Base-by-base conservation (phyloP, 2,888 invertebrate species). In the Callinectes sapidus region DNA sequence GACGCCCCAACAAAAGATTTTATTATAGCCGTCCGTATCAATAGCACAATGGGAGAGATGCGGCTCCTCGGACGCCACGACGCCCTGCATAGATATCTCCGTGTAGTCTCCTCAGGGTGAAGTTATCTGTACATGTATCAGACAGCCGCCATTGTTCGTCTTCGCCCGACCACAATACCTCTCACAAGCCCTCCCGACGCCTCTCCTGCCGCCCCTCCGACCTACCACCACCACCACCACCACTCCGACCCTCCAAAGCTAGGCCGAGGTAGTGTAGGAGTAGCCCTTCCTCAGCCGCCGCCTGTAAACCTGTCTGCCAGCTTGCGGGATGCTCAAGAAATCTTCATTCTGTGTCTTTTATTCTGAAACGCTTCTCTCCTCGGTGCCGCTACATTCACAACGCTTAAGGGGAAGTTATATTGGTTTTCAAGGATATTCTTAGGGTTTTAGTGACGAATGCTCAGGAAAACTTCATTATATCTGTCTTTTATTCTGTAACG, bases 121-220 rank as follows among this genome's bases (percentile, higher is more conserved):
- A 81, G 90, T 81, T 90, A 90, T 90, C 90, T 90, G 32, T 42
- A 85, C 85, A 55, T 86, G 85, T 90, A 90, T 90, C 90, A 32
- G 90, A 61, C 90, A 90, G 90, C 28, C 48, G 85, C 90, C 85
- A 90, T 90, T 90, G 90, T 90, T 90, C 90, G 32, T n/a, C 71
- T 39, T 48, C 71, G 35, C 54, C 55, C 14, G 85, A 90, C 48
- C 86, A 85, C 86, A 90, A 54, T 85, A 23, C 85, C 86, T 90
- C 90, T 77, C 55, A 6, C 85, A 35, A 35, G 35, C 81, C 85
- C 81, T 77, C 81, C 28, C 81, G 28, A 61, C 71, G 42, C 18
- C 71, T 39, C 32, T n/a, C 39, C 48, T 71, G 35, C 77, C 48
- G 16, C 90, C 39, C 90, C n/a, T 32, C 18, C 89, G 8, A 39